Base-by-base conservation (phyloP, 2,888 invertebrate genomes). In the Drosophila phalerata region DNA sequence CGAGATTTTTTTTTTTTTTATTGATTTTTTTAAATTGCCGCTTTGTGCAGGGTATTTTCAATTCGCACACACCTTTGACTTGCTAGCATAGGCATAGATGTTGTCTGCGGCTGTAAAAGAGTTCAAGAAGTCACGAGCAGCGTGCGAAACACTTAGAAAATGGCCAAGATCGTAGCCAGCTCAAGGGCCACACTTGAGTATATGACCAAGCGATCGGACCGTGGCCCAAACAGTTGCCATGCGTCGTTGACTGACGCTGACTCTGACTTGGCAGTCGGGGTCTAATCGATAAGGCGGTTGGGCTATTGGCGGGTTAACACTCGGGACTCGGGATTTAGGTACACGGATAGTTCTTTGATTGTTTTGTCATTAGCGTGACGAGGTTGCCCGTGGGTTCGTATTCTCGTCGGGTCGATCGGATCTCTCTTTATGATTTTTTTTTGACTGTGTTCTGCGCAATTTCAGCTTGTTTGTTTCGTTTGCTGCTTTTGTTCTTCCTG, bases 281-380 rank as follows among this genome's bases (percentile, higher is more conserved):
- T 52, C 57, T 34, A 15, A 37, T n/a, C 32, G 2, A 56, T 17
- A 13, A 13, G 48, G 37, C 25, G 13, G 15, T 28, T 45, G 53
- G 28, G 28, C 25, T 15, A 17, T 49, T 38, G 52, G 25, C 30
- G 30, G 30, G 5, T 28, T 28, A 28, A 28, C 5, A 28, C 28
- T 28, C 28, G 28, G 8, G 40, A 25, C 25, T 17, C 22, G 25
- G 45, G 13, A n/a, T 17, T 15, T 38, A 49, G 17, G 71, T 65
- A 71, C 64, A 72, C 34, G 47, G 52, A 25, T 70, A n/a, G 57
- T 47, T 45, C 69, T 62, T 56, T 69, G 78, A 78, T 86, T 80
- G 76, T 85, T 69, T 80, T 78, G 85, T 85, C 85, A 87, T 85
- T 85, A 85, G 80, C 81, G 58, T 74, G 73, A 72, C 81, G 64